Percentiles rank a stretch among this genome's conserved stretches.
Conservation (phyloP, 2,888 invertebrate species). For the Meiosimyza decipiens region DNA sequence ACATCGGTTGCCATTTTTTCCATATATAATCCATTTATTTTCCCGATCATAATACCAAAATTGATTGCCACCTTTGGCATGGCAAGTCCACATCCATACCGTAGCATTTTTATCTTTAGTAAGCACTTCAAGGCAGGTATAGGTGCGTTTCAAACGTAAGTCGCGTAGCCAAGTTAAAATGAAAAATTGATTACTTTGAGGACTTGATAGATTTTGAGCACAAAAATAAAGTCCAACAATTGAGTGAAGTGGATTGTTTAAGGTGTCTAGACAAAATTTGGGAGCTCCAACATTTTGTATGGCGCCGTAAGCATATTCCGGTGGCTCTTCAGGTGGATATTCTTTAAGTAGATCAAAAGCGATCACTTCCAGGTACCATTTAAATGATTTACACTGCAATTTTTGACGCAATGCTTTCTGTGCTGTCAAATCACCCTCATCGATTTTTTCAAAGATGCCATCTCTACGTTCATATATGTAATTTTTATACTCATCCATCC, state of each 20-base stretch:
- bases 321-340: conserved; percentile 91
- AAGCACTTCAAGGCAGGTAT: conserved; percentile 86
- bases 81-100: conserved; percentile 86
- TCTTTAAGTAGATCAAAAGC: conserved; percentile 90
- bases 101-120: conserved; percentile 76
- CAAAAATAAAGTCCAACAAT: conserved; percentile 62
- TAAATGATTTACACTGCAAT: conserved; percentile 90
- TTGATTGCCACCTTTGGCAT: conserved; percentile 94
- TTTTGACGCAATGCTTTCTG: conserved; percentile 80
- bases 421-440: conserved; percentile 83
- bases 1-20: conserved; percentile 76
- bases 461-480: conserved; percentile 85
- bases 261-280: conserved; percentile 80
- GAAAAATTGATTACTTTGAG: conserved; percentile 63
- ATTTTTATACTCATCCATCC: conserved; percentile 99
- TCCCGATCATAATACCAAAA: conserved; percentile 85
- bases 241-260: conserved; percentile 66
- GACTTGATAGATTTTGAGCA: conserved; percentile 54
- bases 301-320: conserved; percentile 83
- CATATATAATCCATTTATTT: conserved; percentile 58
- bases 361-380: conserved; percentile 94
- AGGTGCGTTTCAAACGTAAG: conserved; percentile 70
- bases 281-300: conserved; percentile 74
- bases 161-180: conserved; percentile 65
- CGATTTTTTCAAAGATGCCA: conserved; percentile 75